A percentile compares a stretch with the other conserved stretches of the same genome.
Conservation (phyloP, 1,140 invertebrate genomes). For the Papilio xuthus region DNA sequence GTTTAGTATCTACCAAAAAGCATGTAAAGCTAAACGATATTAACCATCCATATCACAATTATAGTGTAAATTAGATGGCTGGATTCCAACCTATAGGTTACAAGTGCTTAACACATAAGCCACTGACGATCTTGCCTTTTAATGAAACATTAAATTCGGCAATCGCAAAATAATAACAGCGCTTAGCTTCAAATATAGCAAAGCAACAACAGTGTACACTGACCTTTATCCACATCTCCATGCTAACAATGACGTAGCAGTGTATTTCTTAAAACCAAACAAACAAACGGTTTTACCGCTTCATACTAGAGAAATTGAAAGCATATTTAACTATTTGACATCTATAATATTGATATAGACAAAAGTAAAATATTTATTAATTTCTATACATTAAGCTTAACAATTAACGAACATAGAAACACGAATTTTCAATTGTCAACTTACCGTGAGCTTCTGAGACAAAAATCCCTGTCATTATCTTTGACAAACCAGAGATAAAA, state of each 20-base stretch:
- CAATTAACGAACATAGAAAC: not conserved
- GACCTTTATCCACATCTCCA: conserved; percentile 8
- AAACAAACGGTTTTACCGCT: conserved; percentile 10
- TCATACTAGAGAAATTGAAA: conserved; percentile 20
- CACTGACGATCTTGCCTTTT: too few relatives aligned
- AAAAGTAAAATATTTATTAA: not conserved
- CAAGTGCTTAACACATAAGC: not conserved
- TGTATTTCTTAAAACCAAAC: conserved; percentile 10
- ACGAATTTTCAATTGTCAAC: not conserved
- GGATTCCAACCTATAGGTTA: too few relatives aligned
- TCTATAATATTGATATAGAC: not conserved
- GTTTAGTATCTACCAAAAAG: not conserved
- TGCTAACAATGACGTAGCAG: conserved; percentile 12
- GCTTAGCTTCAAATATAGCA: not conserved
- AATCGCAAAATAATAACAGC: not conserved
- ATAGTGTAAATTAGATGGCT: too few relatives aligned
- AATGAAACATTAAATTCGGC: not conserved
- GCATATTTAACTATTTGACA: conserved; percentile 4
- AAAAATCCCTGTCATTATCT: too few relatives aligned
- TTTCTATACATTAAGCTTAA: not conserved
- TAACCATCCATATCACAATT: not conserved
- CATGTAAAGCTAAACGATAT: not conserved
- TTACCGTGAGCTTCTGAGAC: too few relatives aligned
- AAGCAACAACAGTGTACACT: not conserved
- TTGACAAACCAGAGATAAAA: too few relatives aligned